A percentile compares a stretch with the other conserved stretches of the same genome.
These are phyloP conservation scores for Scomber colias DNA, from an alignment of 2,113 vertebrate species.

Conservation along the genomic window DNA sequence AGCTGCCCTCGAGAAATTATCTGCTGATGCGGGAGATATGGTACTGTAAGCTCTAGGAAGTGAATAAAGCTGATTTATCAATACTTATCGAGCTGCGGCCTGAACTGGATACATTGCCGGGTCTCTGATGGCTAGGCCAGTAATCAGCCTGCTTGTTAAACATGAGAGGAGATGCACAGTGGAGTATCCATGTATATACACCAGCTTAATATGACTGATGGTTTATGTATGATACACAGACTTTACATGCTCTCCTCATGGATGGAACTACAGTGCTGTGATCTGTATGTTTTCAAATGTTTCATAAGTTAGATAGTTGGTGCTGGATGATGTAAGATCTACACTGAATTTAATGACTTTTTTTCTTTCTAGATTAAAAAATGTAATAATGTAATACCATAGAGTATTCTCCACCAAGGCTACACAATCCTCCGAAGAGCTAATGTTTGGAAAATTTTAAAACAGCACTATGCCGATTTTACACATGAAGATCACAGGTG, in stretches of 20 bases:
- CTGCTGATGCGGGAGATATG: conserved; percentile 62
- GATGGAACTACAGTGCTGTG: not conserved
- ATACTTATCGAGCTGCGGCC: conserved; percentile 71
- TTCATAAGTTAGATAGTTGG: not conserved
- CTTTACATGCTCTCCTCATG: not conserved
- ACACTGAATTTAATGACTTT: not conserved
- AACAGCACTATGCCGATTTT: not conserved
- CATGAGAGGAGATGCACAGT: not conserved
- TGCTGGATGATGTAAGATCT: too few species aligned
- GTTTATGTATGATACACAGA: conserved; percentile 1
- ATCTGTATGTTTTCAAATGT: not conserved
- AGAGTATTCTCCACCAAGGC: not conserved
- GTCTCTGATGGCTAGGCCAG: not conserved
- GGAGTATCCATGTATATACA: not conserved
- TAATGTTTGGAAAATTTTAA: not conserved
- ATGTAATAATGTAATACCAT: too few species aligned
- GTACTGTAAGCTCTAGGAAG: conserved; percentile 25
- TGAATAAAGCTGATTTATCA: conserved; percentile 65
- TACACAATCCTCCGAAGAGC: too few species aligned
- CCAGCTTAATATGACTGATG: not conserved
- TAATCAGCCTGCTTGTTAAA: conserved; percentile 42
- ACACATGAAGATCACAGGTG: not conserved
- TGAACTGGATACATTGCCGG: conserved; percentile 45
- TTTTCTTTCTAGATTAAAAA: too few species aligned
- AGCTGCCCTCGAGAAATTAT: conserved; percentile 45